Evolutionary conservation across 2,113 vertebrate genomes (phyloP), one percentile per base, ranked within the genome.

Genomic region (Girardinichthys multiradiatus): DNA sequence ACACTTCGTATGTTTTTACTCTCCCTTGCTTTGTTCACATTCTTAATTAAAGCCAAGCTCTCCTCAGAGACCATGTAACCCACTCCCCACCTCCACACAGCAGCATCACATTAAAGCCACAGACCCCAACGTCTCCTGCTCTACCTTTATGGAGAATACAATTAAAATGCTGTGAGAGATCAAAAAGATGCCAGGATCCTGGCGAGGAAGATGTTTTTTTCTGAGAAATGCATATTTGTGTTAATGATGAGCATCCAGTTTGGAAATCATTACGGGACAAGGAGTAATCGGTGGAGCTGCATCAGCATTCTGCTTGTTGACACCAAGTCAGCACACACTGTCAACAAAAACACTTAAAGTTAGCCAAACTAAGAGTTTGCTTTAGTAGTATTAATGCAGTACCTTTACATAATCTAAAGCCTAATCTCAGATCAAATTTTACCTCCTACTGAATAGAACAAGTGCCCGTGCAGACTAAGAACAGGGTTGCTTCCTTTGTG

Each of bases 21-120:
- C 90, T 91, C 85, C 45, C 77, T 64, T 82, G 87, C 91, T 93
- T 91, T 93, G 92, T 94, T 94, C 91, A 85, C 68, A 88, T 89
- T 93, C 90, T 93, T 94, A 94, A 95, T 94, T 94, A 94, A 91
- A 90, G 84, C 82, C 82, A 65, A 77, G 88, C 75, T 89, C 87
- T 92, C 93, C 92, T 93, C 80, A n/a, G 94, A 94, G 90, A 93
- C 90, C 24, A 45, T 77, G 80, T 68, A 88, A 84, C 88, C 70
- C 69, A 33, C 88, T 85, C 85, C 89, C 83, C 80, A 84, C 87
- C 75, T 86, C 88, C 83, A 82, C 83, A 79, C 82, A 84, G 79
- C 89, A 87, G 89, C 92, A 91, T 83, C 93, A 89, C 88, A 92
- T 92, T 93, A 93, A 76, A 84, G 87, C 81, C 85, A 76, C 35